Percentiles rank a stretch among this genome's conserved stretches.
Evolutionary conservation across 2,113 vertebrate species (phyloP).

Genomic region (Sula dactylatra): DNA sequence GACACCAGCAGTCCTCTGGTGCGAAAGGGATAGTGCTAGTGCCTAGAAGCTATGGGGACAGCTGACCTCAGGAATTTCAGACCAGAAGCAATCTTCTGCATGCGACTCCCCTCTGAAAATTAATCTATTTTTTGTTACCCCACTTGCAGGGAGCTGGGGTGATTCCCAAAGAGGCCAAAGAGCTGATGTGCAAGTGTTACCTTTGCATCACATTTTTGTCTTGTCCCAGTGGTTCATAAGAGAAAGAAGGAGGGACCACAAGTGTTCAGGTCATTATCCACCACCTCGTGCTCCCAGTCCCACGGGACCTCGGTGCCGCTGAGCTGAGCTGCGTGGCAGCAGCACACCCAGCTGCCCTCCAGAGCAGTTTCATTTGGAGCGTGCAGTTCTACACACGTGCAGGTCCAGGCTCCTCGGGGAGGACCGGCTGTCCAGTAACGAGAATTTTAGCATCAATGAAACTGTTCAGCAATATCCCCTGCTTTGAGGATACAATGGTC

Average conservation of each 20-base stretch:
- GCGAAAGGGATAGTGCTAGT: fast-evolving
- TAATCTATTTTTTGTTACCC: not conserved
- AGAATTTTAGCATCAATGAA: not conserved
- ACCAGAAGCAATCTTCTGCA: not conserved
- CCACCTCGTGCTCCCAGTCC: not conserved
- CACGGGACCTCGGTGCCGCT: fast-evolving
- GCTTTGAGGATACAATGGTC: fast-evolving
- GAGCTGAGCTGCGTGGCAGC: not conserved
- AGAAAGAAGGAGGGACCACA: not conserved
- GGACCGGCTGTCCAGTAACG: fast-evolving
- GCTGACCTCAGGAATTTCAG: not conserved
- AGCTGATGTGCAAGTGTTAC: not conserved
- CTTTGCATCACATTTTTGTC: not conserved
- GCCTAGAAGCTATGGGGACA: not conserved
- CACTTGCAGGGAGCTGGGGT: not conserved
- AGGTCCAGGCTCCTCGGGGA: not conserved
- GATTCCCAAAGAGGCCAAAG: not conserved
- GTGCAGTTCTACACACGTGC: fast-evolving
- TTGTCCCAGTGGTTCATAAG: fast-evolving
- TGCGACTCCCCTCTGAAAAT: not conserved
- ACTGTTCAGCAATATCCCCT: not conserved
- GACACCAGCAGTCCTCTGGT: not conserved
- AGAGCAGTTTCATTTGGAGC: fast-evolving
- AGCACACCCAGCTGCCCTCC: fast-evolving
- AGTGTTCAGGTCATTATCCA: fast-evolving